Evolutionary conservation across 1,140 invertebrate genomes (phyloP), one percentile per base, ranked within the genome.

Genomic region (Augochlora pura): DNA sequence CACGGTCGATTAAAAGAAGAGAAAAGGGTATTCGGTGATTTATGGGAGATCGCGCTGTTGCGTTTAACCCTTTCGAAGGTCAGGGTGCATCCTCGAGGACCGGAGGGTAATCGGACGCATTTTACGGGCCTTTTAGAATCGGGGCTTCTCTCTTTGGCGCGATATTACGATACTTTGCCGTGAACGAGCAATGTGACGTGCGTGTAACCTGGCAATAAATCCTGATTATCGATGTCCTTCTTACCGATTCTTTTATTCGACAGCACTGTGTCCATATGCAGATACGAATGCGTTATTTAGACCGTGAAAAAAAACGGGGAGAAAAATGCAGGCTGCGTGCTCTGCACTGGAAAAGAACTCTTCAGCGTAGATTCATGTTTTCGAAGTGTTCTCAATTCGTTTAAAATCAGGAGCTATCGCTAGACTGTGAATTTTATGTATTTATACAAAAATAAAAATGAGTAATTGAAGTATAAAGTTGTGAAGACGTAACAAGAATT

Each of bases 41-140:
- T 90, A 90, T 90, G 86, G 69, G 78, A 81, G 83, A 87, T 77
- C 84, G 76, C 81, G 77, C 49, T 74, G 71, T 80, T 67, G 80
- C 71, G 77, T 75, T 71, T 68, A 89, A 90, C 87, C 88, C 88
- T 83, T 84, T 85, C 76, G 73, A 80, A 75, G 75, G 70, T 80
- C 87, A 73, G 75, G 74, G 60, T 82, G 39, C 70, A 82, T 72
- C 73, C 75, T 79, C 77, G 63, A 75, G 65, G 64, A 82, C 54
- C 64, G 80, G 83, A 76, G 86, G 85, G 89, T 91, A 90, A 91
- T 91, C 89, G 90, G 88, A 91, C 90, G 90, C 90, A 88, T 90
- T 90, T 91, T 89, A 88, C 86, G 68, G 84, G 85, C 60, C 84
- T 90, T 89, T 80, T 54, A 27, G 32, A 49, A 9, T 59, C 62